Percentiles rank a stretch among this genome's conserved stretches.
These are phyloP conservation scores for Styela plicata DNA, from an alignment of 23 tunicate genomes.

Conservation along the genomic window DNA sequence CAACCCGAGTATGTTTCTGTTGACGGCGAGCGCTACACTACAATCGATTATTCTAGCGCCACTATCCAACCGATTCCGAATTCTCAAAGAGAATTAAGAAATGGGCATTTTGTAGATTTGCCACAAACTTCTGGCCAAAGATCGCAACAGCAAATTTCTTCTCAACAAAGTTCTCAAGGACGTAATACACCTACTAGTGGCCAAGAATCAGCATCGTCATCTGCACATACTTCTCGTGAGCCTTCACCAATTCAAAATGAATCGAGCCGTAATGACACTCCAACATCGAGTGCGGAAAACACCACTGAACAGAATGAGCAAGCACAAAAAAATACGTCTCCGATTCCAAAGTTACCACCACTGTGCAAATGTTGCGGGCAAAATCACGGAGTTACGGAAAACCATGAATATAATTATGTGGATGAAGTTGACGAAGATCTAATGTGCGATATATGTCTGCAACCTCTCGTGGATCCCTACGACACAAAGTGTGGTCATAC, in stretches of 20 bases:
- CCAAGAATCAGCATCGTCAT: not conserved
- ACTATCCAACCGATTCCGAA: not conserved
- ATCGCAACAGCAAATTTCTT: not conserved
- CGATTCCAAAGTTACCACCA: constrained; percentile 35
- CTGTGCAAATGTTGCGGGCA: constrained; percentile 75
- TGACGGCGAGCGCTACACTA: constrained; percentile 7
- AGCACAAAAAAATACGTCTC: not conserved
- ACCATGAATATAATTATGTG: constrained; percentile 83
- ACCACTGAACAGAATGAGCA: not conserved
- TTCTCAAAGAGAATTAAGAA: not conserved
- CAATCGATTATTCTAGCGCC: not conserved
- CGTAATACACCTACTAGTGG: not conserved
- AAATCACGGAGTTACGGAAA: constrained; percentile 63
- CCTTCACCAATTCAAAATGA: not conserved
- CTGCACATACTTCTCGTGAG: not conserved
- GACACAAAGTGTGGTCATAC: constrained; percentile 89
- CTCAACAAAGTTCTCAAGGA: not conserved
- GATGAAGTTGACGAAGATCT: constrained; percentile 93
- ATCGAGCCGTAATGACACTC: not conserved
- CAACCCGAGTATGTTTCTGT: constrained; percentile 6
- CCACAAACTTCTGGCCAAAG: not conserved
- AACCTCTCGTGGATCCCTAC: constrained; percentile 86
- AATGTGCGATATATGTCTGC: constrained; percentile 89
- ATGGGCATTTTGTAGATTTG: not conserved
- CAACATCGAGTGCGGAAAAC: not conserved